A percentile compares a stretch with the other conserved stretches of the same genome.
Evolutionary conservation across 2,888 invertebrate species (phyloP).

Genomic region (Ichneumoninae sp.): DNA sequence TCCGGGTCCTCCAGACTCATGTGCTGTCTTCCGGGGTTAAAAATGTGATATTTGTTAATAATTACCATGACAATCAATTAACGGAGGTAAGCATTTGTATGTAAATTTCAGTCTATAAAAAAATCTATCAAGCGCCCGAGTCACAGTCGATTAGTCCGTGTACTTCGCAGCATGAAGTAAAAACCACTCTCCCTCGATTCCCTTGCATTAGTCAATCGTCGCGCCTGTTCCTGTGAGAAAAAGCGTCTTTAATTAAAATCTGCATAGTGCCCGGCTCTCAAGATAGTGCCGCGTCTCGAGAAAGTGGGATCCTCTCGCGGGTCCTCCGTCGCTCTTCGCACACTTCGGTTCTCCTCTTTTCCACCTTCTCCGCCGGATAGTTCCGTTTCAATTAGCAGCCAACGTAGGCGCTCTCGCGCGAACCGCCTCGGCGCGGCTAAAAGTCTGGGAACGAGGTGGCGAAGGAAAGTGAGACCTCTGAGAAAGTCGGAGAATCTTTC

Average conservation of each 20-base stretch:
- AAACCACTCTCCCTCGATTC: constrained; percentile 55
- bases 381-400: constrained; percentile 64
- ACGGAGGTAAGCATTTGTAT: not conserved
- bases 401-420: constrained; percentile 12
- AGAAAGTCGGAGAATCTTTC: constrained; percentile 47
- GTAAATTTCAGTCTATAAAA: not conserved
- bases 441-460: constrained; percentile 65
- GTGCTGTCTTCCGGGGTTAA: no score
- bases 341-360: constrained; percentile 35
- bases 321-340: constrained; percentile 16
- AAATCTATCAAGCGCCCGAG: constrained; percentile 28
- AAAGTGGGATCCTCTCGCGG: constrained; percentile 47
- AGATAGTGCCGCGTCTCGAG: constrained; percentile 52
- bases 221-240: constrained; percentile 55
- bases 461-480: constrained; percentile 63
- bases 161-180: constrained; percentile 36
- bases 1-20: no score
- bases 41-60: no score
- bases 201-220: constrained; percentile 3
- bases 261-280: constrained; percentile 57
- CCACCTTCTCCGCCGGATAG: constrained; percentile 35
- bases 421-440: constrained; percentile 38
- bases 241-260: constrained; percentile 65
- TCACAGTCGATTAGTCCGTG: constrained; percentile 36
- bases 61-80: no score